Percentiles rank a stretch among this genome's conserved stretches.
These are phyloP conservation scores for Campylomormyrus tamandua DNA, from an alignment of 2,113 vertebrate species.

Conservation along the genomic window DNA sequence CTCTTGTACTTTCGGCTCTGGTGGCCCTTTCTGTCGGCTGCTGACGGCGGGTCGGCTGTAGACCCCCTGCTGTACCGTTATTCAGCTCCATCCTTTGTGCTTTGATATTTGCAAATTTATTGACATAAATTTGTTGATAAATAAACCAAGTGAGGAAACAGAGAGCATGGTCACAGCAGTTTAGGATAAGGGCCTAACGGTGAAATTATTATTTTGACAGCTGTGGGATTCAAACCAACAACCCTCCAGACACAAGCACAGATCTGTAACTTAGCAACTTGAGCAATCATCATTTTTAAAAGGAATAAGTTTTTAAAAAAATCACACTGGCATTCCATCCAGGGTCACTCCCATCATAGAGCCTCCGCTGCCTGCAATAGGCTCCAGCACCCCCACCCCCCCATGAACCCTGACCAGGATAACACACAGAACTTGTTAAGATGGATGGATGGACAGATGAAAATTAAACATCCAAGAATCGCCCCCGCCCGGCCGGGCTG, in stretches of 20 bases:
- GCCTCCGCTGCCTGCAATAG: not conserved
- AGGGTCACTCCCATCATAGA: not conserved
- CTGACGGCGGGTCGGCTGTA: not conserved
- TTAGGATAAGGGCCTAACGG: not conserved
- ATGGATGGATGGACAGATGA: not conserved
- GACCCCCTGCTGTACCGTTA: not conserved
- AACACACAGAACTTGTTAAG: not conserved
- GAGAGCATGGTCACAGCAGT: not conserved
- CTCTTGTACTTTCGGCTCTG: not conserved
- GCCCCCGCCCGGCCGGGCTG: no score
- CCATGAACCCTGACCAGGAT: not conserved
- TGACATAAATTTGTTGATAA: not conserved
- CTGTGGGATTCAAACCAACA: not conserved
- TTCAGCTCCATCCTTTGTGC: not conserved
- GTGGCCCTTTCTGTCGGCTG: not conserved
- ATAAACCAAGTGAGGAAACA: not conserved
- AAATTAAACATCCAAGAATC: not conserved
- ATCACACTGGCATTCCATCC: not conserved
- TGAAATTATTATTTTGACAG: not conserved
- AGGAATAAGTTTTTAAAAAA: not conserved
- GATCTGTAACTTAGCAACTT: not conserved
- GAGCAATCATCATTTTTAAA: not conserved
- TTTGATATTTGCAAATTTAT: not conserved
- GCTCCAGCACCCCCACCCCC: no score
- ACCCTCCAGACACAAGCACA: not conserved